Base-by-base conservation (phyloP, 1,140 invertebrate species). In the Diprion similis region DNA sequence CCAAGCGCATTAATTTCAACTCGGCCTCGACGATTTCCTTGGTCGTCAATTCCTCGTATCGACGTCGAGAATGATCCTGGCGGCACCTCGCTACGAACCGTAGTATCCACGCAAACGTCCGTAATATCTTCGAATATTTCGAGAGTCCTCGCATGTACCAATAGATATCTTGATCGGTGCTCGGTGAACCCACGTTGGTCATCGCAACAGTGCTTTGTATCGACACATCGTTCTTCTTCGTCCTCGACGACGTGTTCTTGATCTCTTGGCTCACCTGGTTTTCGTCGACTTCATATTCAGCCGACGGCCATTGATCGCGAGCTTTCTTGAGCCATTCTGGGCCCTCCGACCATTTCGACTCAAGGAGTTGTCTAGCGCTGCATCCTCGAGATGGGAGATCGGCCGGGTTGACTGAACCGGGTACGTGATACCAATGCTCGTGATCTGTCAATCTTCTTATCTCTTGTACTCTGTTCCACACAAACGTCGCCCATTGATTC, bases 311-410 rank as follows among this genome's bases (percentile, higher is more conserved):
- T 7, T 76, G n/a, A n/a, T n/a, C n/a, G n/a, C n/a, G n/a, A n/a
- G n/a, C n/a, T n/a, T n/a, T 64, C 17, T 78, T 65, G 51, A 86
- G 71, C 85, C 83, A 87, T 0, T 69, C 47, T 7, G 87, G 84
- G 13, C 86, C 83, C 76, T 86, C 80, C 81, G 81, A 84, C 85
- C 85, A 89, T 75, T 77, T 77, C 10, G 79, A 80, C 45, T 85
- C 73, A 10, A 83, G 19, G 11, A 88, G 75, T 37, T 75, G 15
- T 73, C 78, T 78, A 6, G 81, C 69, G 8, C 71, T 46, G 75
- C 82, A 86, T 45, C 86, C 85, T 78, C 87, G 71, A 11, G 86
- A 87, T 9, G 82, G 80, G 17, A 87, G 73, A 77, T 89, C 86
- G 17, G 85, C 87, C 10, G 87, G 85, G 76, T 89, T 89, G 17